Evolutionary conservation across 2,113 vertebrate species (phyloP), one percentile per base, ranked within the genome.

Genomic region (Saccopteryx bilineata): DNA sequence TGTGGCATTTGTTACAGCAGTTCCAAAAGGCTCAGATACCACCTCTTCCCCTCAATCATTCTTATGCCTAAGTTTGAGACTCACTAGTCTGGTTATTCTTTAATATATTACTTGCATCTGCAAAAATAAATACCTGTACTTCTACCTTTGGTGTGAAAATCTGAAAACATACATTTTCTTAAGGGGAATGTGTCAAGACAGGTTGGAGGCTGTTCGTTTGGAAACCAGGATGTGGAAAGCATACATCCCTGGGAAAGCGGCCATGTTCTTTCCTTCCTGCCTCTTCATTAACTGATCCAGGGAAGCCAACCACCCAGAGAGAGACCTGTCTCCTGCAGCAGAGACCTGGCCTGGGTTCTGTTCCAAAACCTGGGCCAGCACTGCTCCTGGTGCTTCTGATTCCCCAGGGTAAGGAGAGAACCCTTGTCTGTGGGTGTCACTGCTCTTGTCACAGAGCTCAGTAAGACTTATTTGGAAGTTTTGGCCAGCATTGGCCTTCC

Each of bases 61-160:
- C 48, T 85, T 33, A 26, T 0, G 0, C 48, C 54, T 84, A 19
- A 12, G 17, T 78, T 31, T 74, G n/a, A 92, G 48, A 63, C 24
- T 72, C 33, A 33, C 8, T 60, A 12, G 58, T 56, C 61, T 54
- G n/a, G 9, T 26, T 80, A 28, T 72, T 63, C 69, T 39, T 83
- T 74, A 92, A 83, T 56, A 50, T 17, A 24, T 33, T 14, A 50
- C 26, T 84, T 88, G 56, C 2, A 72, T 54, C 23, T 91, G 33
- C 39, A 90, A 71, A 84, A 87, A 66, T 54, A 28, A 72, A 76
- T 54, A 24, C 18, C 31, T 75, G 3, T 23, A 65, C 76, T 78
- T 89, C 81, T 92, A 71, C 46, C n/a, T 96, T 75, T 84, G 66
- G 58, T 24, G 2, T 80, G 31, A 31, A 65, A 50, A 88, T 72